Base-by-base conservation (phyloP, 2,797 vertebrate species). In the Poliocrania exsul region DNA sequence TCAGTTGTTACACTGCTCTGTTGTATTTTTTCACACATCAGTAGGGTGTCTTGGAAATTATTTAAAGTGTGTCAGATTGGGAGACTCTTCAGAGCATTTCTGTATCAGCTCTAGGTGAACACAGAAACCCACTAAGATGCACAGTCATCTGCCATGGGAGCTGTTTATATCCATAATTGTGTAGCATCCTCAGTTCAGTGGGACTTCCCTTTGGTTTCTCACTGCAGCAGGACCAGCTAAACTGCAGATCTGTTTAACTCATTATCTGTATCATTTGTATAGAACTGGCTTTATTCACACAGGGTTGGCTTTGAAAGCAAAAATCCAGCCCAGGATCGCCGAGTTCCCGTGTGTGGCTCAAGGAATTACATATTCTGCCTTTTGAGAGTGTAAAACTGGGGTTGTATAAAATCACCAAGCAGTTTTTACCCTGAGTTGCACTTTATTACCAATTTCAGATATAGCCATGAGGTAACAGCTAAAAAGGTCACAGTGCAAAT, bases 361-460 rank as follows among this genome's bases (percentile, higher is more conserved):
- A 96, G 86, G 89, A 95, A 89, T 96, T 93, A 71, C 83, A 86
- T 4, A 73, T 92, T 95, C 70, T 91, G 82, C 75, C 83, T 96
- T 95, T 83, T 19, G 90, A 95, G 88, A 93, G 88, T 49, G 79
- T 85, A 89, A 93, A 95, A 96, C 92, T 83, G 78, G 79, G 84
- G 93, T 88, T 84, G 89, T 92, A 44, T 93, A 96, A 96, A 96
- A 95, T 92, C 93, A 92, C 93, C 95, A 72, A 69, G 79, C 95
- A 91, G 92, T 86, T 92, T 92, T 73, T 92, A 89, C n/a, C 75
- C 21, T 5, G 81, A 89, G 50, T 66, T 94, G 78, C 57, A 4
- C 96, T 96, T 96, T 94, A 96, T 92, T 93, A 96, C 92, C 75
- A 80, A 79, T 96, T 87, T 97, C 90, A 93, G 86, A 89, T 95